These are phyloP conservation scores for Motacilla alba DNA, from an alignment of 2,113 vertebrate species.

Conservation along the genomic window DNA sequence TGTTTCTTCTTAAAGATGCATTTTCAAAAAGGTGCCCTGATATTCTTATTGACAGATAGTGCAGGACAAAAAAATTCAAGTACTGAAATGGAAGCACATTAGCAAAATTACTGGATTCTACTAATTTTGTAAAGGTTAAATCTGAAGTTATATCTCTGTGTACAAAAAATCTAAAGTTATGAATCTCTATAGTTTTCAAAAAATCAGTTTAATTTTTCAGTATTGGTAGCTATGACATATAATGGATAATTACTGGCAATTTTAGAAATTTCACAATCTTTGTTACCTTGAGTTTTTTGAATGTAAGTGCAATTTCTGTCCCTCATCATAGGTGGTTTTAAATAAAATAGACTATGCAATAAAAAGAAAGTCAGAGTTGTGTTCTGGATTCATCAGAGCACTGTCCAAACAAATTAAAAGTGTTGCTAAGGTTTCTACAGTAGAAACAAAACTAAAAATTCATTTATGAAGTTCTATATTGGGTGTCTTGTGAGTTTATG, in stretches of 20 bases:
- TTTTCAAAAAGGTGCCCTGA: not conserved
- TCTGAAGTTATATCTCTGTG: not conserved
- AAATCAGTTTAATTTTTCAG: not conserved
- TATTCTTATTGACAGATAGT: not conserved
- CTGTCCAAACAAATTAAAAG: conserved; percentile 63
- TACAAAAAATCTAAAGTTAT: not conserved
- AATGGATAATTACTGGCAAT: not conserved
- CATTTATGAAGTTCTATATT: not conserved
- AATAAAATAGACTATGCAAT: conserved; percentile 66
- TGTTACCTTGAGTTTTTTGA: conserved; percentile 58
- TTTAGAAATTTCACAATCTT: conserved; percentile 45
- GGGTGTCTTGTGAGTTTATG: not conserved
- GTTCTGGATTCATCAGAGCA: conserved; percentile 41
- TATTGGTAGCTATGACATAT: fast-evolving
- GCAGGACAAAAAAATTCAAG: not conserved
- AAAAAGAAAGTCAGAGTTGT: conserved; percentile 67
- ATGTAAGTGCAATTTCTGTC: conserved; percentile 35
- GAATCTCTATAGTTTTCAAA: not conserved
- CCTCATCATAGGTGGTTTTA: conserved; percentile 38
- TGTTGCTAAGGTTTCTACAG: conserved; percentile 62
- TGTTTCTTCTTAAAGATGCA: not conserved
- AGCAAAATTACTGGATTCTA: not conserved
- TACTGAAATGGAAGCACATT: not conserved
- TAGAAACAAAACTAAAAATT: not conserved
- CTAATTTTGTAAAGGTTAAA: not conserved